Conservation (phyloP, 2,797 vertebrate genomes). For the Botia kubotai region DNA sequence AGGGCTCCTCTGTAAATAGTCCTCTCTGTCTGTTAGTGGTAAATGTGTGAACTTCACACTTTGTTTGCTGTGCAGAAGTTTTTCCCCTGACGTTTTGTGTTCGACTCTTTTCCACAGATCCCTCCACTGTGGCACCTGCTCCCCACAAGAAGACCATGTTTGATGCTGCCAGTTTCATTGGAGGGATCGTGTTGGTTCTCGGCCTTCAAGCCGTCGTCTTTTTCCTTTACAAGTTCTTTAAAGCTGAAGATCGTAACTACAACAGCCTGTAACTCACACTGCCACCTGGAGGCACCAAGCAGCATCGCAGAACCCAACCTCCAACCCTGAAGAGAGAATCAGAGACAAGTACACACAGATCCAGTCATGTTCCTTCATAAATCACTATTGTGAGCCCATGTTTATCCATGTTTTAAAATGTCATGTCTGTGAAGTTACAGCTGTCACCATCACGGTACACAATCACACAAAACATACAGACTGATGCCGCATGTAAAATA, state of each 20-base stretch:
- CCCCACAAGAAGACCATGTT: conserved; percentile 86
- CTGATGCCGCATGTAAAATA: conserved; percentile 3
- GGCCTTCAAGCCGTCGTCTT: conserved; percentile 96
- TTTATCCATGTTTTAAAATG: conserved; percentile 32
- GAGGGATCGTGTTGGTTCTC: conserved; percentile 94
- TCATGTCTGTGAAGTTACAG: conserved; percentile 48
- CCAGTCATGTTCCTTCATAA: not conserved
- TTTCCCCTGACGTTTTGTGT: not conserved
- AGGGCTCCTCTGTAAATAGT: too few species aligned
- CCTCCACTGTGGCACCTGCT: conserved; percentile 65
- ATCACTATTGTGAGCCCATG: not conserved
- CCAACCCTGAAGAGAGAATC: conserved; percentile 5
- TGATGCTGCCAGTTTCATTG: conserved; percentile 97
- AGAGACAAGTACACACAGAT: conserved; percentile 12
- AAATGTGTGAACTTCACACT: not conserved
- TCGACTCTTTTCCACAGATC: conserved; percentile 53
- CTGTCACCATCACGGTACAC: conserved; percentile 26
- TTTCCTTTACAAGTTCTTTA: conserved; percentile 99
- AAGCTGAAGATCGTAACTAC: conserved; percentile 98
- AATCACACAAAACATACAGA: conserved; percentile 34
- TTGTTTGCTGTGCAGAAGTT: not conserved
- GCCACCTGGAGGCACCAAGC: conserved; percentile 19
- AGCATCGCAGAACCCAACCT: conserved; percentile 36
- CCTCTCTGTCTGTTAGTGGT: not conserved
- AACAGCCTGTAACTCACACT: conserved; percentile 83